phyloP scores from a whole-genome alignment of 2,113 vertebrate genomes.

The Galeopterus variegatus region DNA sequence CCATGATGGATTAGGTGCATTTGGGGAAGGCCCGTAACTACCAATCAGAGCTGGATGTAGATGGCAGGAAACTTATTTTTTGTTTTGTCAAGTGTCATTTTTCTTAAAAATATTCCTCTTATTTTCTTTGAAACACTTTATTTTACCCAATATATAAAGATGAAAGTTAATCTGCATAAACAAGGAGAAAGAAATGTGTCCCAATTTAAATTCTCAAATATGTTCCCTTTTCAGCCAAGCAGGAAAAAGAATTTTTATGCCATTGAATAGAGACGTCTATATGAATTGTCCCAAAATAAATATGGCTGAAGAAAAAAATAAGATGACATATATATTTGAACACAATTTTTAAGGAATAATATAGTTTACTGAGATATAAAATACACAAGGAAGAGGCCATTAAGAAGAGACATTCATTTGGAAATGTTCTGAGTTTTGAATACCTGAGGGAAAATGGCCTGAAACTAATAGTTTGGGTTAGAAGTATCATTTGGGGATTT shows the following conservation, averaged over 20 bases:
- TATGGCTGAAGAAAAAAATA: not conserved
- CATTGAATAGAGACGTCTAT: not conserved
- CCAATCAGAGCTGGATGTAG: not conserved
- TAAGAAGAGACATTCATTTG: not conserved
- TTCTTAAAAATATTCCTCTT: not conserved
- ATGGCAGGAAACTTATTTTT: not conserved
- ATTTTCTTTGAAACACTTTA: not conserved
- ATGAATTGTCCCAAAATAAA: not conserved
- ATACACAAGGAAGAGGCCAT: not conserved
- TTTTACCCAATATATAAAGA: not conserved
- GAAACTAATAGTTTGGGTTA: not conserved
- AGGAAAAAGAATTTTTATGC: not conserved
- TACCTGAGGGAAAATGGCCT: not conserved
- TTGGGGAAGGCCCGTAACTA: not conserved
- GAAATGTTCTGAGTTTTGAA: not conserved
- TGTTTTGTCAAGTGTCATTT: not conserved
- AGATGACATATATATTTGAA: not conserved
- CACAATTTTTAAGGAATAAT: not conserved
- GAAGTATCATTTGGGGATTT: not conserved
- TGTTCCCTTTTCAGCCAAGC: not conserved
- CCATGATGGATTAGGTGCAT: not conserved
- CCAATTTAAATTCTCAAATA: not conserved
- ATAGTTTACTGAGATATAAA: not conserved
- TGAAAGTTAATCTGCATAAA: not conserved
- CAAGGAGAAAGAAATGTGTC: not conserved